These are phyloP conservation scores for Neodiprion pinetum DNA, from an alignment of 1,140 invertebrate genomes.

Conservation along the genomic window DNA sequence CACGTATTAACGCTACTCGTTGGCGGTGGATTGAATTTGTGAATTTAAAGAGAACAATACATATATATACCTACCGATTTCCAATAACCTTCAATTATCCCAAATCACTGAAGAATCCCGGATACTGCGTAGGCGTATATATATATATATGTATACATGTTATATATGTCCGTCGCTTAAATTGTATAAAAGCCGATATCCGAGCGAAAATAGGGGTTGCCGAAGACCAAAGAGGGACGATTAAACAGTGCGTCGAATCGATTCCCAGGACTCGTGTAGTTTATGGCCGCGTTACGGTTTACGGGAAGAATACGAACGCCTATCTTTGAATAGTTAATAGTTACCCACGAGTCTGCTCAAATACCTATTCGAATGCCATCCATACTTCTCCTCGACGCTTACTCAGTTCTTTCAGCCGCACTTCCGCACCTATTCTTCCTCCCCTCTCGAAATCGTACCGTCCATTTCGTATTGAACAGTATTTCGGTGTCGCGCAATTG, in stretches of 20 bases:
- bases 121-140: too few relatives aligned
- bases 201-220: not conserved
- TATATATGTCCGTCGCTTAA: not conserved
- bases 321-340: too few relatives aligned
- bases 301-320: too few relatives aligned
- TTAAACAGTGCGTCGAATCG: not conserved
- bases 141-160: too few relatives aligned
- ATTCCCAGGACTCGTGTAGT: not conserved
- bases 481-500: too few relatives aligned
- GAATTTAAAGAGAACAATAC: not conserved
- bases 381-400: not conserved
- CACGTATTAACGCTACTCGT: not conserved
- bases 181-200: not conserved
- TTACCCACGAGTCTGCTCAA: too few relatives aligned
- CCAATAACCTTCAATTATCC: slow-evolving; percentile 3
- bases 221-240: not conserved
- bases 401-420: not conserved
- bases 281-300: too few relatives aligned
- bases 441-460: too few relatives aligned
- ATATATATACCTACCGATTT: not conserved
- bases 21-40: not conserved
- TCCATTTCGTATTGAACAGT: too few relatives aligned
- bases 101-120: not conserved
- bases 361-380: too few relatives aligned
- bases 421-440: too few relatives aligned